Conservation (phyloP, 1,140 invertebrate species). For the Panagrolaimus sp. region DNA sequence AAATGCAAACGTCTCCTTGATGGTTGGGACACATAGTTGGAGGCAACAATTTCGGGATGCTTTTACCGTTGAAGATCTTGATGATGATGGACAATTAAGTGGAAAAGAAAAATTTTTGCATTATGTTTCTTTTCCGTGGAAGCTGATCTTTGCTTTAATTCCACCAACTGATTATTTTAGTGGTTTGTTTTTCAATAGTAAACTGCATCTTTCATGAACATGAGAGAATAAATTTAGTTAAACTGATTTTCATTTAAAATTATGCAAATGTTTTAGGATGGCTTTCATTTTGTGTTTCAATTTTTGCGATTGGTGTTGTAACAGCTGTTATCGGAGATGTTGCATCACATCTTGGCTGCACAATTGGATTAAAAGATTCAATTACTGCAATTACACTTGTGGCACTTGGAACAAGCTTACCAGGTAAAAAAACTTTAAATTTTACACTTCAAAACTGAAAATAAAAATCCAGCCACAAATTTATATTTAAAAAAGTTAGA, state of each 20-base stretch:
- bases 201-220: slow-evolving; percentile 62
- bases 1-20: slow-evolving; percentile 82
- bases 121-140: slow-evolving; percentile 92
- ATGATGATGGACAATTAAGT: slow-evolving; percentile 44
- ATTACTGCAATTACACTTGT: slow-evolving; percentile 88
- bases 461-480: too few relatives aligned
- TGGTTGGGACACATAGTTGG: slow-evolving; percentile 93
- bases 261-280: background rate
- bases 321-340: slow-evolving; percentile 91
- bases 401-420: slow-evolving; percentile 53
- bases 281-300: slow-evolving; percentile 79
- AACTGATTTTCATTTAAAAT: too few relatives aligned
- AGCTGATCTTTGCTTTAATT: slow-evolving; percentile 89
- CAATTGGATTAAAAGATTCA: slow-evolving; percentile 74
- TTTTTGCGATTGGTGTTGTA: slow-evolving; percentile 82
- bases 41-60: slow-evolving; percentile 95
- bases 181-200: slow-evolving; percentile 30
- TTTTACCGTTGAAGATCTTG: slow-evolving; percentile 62
- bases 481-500: too few relatives aligned
- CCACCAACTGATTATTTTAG: slow-evolving; percentile 76
- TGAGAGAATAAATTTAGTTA: background rate
- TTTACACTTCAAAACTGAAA: too few relatives aligned
- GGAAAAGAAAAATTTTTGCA: slow-evolving; percentile 77
- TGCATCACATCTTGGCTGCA: slow-evolving; percentile 90
- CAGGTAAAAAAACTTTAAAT: slow-evolving; percentile 62